Evolutionary conservation across 92 coral and sea anemone genomes (phyloP).

Genomic region (Muricea muricata): DNA sequence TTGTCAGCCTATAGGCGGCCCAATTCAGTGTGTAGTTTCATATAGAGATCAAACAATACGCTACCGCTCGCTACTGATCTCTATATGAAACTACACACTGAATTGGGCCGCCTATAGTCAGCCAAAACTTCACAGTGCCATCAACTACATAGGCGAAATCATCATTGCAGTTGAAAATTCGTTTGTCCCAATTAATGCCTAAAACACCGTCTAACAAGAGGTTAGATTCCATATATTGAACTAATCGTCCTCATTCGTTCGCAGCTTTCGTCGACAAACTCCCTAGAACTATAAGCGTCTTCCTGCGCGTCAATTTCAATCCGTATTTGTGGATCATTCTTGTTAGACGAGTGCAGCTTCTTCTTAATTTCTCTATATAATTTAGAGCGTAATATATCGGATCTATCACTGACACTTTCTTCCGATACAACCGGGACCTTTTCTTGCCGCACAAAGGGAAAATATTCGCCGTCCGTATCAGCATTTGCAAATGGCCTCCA

Average conservation of each 20-base stretch:
- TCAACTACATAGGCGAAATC: conserved; percentile 11
- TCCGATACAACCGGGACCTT: conserved; percentile 3
- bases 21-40: too few species aligned
- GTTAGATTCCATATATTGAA: too few species aligned
- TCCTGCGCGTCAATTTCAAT: conserved; percentile 22
- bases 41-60: too few species aligned
- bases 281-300: neutral
- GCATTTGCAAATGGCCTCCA: too few species aligned
- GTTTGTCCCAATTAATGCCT: neutral
- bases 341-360: neutral
- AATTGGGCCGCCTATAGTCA: too few species aligned
- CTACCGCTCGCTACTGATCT: too few species aligned
- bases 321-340: neutral
- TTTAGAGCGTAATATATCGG: neutral
- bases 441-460: conserved; percentile 17
- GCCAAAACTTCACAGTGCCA: neutral
- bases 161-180: neutral
- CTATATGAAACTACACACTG: too few species aligned
- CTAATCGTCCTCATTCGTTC: too few species aligned
- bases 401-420: neutral
- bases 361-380: conserved; percentile 1
- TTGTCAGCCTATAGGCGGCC: too few species aligned
- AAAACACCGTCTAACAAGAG: neutral
- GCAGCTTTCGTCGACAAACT: too few species aligned
- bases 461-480: too few species aligned